Conservation (phyloP, 2,113 vertebrate genomes). For the Gorsachius goisagi region DNA sequence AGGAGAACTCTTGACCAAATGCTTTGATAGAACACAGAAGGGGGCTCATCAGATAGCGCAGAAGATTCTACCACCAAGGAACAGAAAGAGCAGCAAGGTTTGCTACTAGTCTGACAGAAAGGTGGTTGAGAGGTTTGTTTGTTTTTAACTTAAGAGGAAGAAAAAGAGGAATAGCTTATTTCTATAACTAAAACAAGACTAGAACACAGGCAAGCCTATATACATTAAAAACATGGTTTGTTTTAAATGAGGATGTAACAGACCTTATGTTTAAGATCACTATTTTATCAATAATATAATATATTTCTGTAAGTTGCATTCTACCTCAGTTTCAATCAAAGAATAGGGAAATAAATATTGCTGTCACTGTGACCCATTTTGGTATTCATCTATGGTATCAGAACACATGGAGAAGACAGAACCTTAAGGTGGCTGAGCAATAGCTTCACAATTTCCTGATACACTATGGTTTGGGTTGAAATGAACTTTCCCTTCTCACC, state of each 20-base stretch:
- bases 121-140: background rate
- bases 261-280: background rate
- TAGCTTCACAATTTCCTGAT: background rate
- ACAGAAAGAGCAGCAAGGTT: background rate
- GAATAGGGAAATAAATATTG: background rate
- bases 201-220: background rate
- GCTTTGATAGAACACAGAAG: background rate
- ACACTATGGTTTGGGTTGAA: background rate
- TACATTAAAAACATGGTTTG: background rate
- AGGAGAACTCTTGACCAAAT: background rate
- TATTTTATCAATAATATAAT: background rate
- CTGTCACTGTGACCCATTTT: background rate
- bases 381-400: background rate
- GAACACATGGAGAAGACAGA: background rate
- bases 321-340: background rate
- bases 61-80: background rate
- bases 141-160: background rate
- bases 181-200: background rate
- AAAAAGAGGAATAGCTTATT: background rate
- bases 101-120: background rate
- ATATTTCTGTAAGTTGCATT: background rate
- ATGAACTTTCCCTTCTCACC: conserved; percentile 73
- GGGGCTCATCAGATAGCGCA: background rate
- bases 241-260: background rate
- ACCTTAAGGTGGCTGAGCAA: background rate